Conservation (phyloP, 2,888 invertebrate genomes). For the Dasypogon diadema region DNA sequence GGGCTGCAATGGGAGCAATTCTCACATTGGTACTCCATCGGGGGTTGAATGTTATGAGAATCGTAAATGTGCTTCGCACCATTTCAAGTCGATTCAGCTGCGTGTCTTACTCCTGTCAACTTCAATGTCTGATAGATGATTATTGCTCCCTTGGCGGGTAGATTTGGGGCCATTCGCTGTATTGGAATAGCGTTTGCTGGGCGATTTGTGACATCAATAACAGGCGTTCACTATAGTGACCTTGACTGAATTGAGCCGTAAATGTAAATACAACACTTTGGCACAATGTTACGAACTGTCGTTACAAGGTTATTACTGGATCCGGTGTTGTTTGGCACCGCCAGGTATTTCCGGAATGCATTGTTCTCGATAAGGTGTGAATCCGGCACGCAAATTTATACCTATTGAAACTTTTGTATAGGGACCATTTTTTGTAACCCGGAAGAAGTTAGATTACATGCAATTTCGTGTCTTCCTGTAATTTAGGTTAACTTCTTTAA, state of each 20-base stretch:
- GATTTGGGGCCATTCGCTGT: not conserved
- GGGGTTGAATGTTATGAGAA: slow-evolving; percentile 42
- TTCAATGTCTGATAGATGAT: slow-evolving; percentile 21
- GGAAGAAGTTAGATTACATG: not conserved
- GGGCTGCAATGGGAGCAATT: slow-evolving; percentile 23
- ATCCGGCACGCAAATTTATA: slow-evolving; percentile 11
- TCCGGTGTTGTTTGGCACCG: not conserved
- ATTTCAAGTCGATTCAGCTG: slow-evolving; percentile 10
- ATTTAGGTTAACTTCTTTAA: no score
- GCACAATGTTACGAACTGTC: slow-evolving; percentile 11
- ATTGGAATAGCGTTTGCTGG: not conserved
- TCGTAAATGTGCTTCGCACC: slow-evolving; percentile 17
- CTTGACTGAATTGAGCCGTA: slow-evolving; percentile 29
- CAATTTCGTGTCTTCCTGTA: no score
- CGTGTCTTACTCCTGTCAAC: slow-evolving; percentile 37
- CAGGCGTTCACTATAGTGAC: slow-evolving; percentile 7
- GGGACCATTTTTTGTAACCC: not conserved
- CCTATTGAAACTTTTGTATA: not conserved
- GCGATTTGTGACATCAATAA: slow-evolving; percentile 19
- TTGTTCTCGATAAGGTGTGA: slow-evolving; percentile 10
- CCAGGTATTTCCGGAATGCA: not conserved
- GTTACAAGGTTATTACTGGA: not conserved
- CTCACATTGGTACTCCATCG: slow-evolving; percentile 20
- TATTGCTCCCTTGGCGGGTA: slow-evolving; percentile 18
- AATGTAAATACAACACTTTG: slow-evolving; percentile 13